These are phyloP conservation scores for Drepana falcataria DNA, from an alignment of 2,888 invertebrate species.

Conservation along the genomic window DNA sequence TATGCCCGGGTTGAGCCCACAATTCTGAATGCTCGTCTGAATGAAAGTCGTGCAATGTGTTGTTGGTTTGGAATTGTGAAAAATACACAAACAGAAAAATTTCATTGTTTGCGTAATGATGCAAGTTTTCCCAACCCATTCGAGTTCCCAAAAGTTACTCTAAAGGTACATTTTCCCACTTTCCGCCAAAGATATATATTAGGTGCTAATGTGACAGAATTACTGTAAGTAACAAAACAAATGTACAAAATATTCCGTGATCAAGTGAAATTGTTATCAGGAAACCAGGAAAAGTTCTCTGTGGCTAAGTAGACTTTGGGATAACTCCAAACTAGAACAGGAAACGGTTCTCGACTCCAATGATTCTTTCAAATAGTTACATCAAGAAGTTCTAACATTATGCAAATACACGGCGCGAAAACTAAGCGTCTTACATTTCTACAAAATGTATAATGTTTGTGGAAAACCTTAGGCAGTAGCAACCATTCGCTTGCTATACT, in stretches of 20 bases:
- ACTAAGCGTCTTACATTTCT: too few species aligned
- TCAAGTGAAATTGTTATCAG: neutral
- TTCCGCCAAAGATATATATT: too few species aligned
- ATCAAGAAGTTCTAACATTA: constrained; percentile 13
- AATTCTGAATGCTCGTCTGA: too few species aligned
- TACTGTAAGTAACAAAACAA: too few species aligned
- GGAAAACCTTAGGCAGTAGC: too few species aligned
- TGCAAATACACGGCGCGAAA: constrained; percentile 10
- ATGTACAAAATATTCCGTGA: neutral
- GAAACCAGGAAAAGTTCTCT: neutral
- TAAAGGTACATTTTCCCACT: too few species aligned
- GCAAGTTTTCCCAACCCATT: constrained; percentile 10
- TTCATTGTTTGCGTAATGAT: constrained; percentile 10
- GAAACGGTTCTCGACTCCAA: constrained; percentile 6
- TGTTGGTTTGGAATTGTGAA: neutral
- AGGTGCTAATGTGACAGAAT: too few species aligned
- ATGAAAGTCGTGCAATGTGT: constrained; percentile 9
- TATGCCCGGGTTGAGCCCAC: too few species aligned
- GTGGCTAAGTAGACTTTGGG: neutral
- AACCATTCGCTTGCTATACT: too few species aligned
- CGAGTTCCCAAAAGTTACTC: constrained; percentile 20
- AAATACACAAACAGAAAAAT: constrained; percentile 16
- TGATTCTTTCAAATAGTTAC: constrained; percentile 8
- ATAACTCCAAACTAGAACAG: constrained; percentile 5
- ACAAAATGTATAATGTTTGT: too few species aligned